These are phyloP conservation scores for Lepisosteus oculatus DNA, from an alignment of 2,113 vertebrate species.

Conservation along the genomic window DNA sequence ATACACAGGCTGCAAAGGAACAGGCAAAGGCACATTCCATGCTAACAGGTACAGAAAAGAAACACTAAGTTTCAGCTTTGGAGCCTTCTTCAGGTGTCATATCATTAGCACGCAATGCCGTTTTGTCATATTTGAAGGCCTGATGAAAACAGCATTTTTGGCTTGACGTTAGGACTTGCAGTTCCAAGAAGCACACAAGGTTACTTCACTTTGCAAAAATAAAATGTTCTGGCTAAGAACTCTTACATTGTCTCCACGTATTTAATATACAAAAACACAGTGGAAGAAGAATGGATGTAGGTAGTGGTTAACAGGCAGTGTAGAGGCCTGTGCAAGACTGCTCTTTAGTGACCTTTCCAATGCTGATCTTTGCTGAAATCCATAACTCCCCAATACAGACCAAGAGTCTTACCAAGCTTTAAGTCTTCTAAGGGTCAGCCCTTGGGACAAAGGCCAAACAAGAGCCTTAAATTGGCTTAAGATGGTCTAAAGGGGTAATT, in stretches of 20 bases:
- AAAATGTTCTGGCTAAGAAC: no score
- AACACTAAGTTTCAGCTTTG: no score
- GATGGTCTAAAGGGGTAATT: not conserved
- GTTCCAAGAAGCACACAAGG: no score
- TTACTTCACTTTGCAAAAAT: no score
- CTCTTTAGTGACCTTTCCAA: not conserved
- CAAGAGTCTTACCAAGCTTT: not conserved
- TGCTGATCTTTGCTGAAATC: not conserved
- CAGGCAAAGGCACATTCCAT: no score
- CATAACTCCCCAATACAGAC: not conserved
- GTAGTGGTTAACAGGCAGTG: no score
- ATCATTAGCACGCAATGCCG: no score
- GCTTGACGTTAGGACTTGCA: no score
- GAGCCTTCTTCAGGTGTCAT: no score
- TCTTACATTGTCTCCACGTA: no score
- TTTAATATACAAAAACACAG: not conserved
- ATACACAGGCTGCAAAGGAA: no score
- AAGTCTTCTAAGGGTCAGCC: not conserved
- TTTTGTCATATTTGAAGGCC: not conserved
- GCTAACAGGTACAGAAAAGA: no score
- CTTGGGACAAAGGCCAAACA: constrained; percentile 7
- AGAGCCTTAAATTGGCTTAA: not conserved
- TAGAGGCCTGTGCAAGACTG: not conserved
- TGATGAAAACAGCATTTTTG: not conserved
- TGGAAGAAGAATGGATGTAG: not conserved